These are phyloP conservation scores for Tridacna crocea DNA, from an alignment of 2,888 invertebrate genomes.

Conservation along the genomic window DNA sequence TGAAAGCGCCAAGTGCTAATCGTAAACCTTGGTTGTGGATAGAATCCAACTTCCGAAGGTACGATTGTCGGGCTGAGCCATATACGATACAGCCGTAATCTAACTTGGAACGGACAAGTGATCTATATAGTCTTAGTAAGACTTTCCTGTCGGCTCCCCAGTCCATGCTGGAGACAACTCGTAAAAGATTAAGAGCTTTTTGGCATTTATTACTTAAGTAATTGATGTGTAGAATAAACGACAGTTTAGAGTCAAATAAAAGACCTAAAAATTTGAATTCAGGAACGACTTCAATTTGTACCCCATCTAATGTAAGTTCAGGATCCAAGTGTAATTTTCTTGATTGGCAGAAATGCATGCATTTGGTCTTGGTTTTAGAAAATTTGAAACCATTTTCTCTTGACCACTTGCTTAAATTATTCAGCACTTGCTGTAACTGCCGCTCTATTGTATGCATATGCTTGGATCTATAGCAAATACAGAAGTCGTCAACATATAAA, in stretches of 20 bases:
- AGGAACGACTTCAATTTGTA: constrained; percentile 29
- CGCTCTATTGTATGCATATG: constrained; percentile 33
- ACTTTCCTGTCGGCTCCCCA: constrained; percentile 44
- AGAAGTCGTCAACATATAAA: constrained; percentile 30
- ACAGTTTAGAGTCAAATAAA: constrained; percentile 52
- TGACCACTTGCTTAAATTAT: constrained; percentile 23
- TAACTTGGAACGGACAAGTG: constrained; percentile 44
- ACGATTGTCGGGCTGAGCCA: constrained; percentile 49
- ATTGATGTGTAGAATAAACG: constrained; percentile 46
- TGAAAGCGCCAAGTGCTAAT: constrained; percentile 40
- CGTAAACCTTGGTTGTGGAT: constrained; percentile 56
- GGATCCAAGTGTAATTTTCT: constrained; percentile 43
- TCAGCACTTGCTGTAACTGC: constrained; percentile 29
- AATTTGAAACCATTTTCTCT: constrained; percentile 54
- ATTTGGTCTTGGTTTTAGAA: constrained; percentile 45
- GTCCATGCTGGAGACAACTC: constrained; percentile 32
- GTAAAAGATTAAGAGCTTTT: constrained; percentile 49
- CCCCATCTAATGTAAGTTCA: constrained; percentile 17
- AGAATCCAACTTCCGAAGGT: constrained; percentile 44
- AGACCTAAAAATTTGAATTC: constrained; percentile 49
- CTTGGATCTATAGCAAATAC: constrained; percentile 26
- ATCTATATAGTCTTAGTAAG: constrained; percentile 34
- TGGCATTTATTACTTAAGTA: constrained; percentile 38
- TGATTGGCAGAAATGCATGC: constrained; percentile 42
- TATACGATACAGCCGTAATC: constrained; percentile 54